Conservation (phyloP, 2,113 vertebrate species). For the Sinosuthora webbiana region DNA sequence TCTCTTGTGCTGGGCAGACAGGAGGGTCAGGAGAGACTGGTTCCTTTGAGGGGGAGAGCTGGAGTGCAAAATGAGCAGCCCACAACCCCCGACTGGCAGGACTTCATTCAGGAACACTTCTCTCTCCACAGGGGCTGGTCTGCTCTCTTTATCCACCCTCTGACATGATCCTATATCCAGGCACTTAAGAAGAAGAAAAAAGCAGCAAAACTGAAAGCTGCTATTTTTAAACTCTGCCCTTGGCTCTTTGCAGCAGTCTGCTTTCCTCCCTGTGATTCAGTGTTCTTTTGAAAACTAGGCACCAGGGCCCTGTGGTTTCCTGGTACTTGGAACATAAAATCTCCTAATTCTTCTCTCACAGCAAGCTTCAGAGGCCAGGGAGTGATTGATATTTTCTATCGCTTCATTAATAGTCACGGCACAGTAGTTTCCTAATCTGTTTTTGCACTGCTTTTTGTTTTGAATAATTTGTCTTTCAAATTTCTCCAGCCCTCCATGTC, state of each 20-base stretch:
- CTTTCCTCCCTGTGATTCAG: constrained; percentile 16
- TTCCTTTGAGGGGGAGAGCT: neutral
- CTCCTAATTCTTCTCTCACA: constrained; percentile 40
- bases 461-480: neutral
- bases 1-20: neutral
- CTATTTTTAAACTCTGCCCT: constrained; percentile 59
- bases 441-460: constrained; percentile 25
- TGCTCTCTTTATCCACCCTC: constrained; percentile 18
- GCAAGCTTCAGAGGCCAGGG: constrained; percentile 46
- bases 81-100: neutral
- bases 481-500: neutral
- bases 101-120: neutral
- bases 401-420: constrained; percentile 17
- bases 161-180: constrained; percentile 38
- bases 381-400: constrained; percentile 43
- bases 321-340: constrained; percentile 47
- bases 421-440: constrained; percentile 48
- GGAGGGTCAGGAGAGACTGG: neutral
- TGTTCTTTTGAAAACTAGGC: constrained; percentile 55
- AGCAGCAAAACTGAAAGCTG: constrained; percentile 54
- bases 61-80: neutral
- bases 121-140: neutral
- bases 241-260: constrained; percentile 12
- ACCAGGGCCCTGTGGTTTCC: constrained; percentile 45
- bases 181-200: constrained; percentile 50